Base-by-base conservation (phyloP, 2,888 invertebrate genomes). In the Nasonia oneida region DNA sequence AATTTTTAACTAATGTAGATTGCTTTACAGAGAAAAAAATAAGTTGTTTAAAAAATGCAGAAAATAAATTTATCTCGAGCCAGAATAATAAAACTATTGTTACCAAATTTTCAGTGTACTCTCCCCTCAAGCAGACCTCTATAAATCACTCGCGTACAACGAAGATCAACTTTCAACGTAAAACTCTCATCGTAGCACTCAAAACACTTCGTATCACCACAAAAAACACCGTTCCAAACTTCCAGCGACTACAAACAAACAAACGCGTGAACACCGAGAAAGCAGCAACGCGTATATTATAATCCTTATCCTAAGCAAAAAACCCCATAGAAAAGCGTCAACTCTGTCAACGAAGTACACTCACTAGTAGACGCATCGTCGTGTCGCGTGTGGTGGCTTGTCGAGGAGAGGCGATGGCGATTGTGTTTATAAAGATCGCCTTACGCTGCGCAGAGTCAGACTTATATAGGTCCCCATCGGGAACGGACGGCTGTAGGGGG, bases 401-500 rank as follows among this genome's bases (percentile, higher is more conserved):
- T 67, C n/a, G 90, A 88, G 90, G 90, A 90, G 91, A 90, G 90
- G 89, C 91, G 88, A 88, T 89, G 89, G 89, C 89, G 91, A 90
- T 91, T 91, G 91, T 90, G 89, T 91, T 84, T 92, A 90, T 90
- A 91, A 88, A 91, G 90, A 92, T 93, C 91, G 90, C 90, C 89
- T 91, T 90, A 88, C 90, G 89, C 90, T 80, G 89, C 89, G 88
- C 73, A 81, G 50, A 15, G 81, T 75, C 23, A 85, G 79, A 85
- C 87, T 87, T 87, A 87, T 87, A 93, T 93, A 93, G 93, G 91
- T 90, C 90, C 92, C 91, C 91, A 89, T 91, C 90, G 92, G 92
- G 92, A 91, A 92, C 92, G 92, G 91, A 92, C 53, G 76, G 64
- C 47, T 67, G 67, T 76, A 57, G 67, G 82, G 87, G 90, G 92